These are phyloP conservation scores for Scomberomorus guttatus DNA, from an alignment of 2,797 vertebrate genomes.

Conservation along the genomic window DNA sequence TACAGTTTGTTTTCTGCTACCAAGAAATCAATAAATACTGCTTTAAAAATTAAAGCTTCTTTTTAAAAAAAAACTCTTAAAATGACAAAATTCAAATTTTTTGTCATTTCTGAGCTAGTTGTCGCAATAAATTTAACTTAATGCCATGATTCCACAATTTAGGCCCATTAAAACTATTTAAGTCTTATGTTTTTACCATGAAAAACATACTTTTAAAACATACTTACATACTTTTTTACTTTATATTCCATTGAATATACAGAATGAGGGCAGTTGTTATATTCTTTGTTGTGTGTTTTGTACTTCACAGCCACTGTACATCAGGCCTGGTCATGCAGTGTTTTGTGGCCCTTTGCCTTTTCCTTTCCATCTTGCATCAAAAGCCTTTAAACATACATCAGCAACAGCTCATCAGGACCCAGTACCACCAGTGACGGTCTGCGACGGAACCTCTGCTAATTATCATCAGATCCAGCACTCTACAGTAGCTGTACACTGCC, in stretches of 20 bases:
- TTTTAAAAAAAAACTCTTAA: too few relatives aligned
- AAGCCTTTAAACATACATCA: slow-evolving; percentile 51
- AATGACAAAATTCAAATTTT: too few relatives aligned
- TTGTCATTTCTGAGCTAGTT: background rate
- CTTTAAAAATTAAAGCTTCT: too few relatives aligned
- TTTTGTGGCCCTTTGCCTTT: slow-evolving; percentile 28
- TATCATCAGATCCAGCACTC: slow-evolving; percentile 53
- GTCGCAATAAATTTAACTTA: background rate
- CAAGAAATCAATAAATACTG: too few relatives aligned
- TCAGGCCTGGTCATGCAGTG: slow-evolving; percentile 8
- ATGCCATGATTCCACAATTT: background rate
- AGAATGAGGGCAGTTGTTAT: background rate
- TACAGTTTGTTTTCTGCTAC: too few relatives aligned
- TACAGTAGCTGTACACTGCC: slow-evolving; percentile 37
- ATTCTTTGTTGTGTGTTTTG: slow-evolving; percentile 27
- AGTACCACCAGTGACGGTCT: slow-evolving; percentile 35
- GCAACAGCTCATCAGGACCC: slow-evolving; percentile 54
- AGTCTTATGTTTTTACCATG: too few relatives aligned
- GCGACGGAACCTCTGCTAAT: slow-evolving; percentile 63
- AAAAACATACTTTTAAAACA: too few relatives aligned
- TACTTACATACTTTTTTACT: background rate
- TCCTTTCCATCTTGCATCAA: slow-evolving; percentile 43
- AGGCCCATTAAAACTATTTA: background rate
- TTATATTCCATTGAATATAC: slow-evolving; percentile 14
- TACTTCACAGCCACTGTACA: slow-evolving; percentile 12